Percentiles rank a stretch among this genome's conserved stretches.
Evolutionary conservation across 2,797 vertebrate species (phyloP).

Genomic region (Ceryle rudis): DNA sequence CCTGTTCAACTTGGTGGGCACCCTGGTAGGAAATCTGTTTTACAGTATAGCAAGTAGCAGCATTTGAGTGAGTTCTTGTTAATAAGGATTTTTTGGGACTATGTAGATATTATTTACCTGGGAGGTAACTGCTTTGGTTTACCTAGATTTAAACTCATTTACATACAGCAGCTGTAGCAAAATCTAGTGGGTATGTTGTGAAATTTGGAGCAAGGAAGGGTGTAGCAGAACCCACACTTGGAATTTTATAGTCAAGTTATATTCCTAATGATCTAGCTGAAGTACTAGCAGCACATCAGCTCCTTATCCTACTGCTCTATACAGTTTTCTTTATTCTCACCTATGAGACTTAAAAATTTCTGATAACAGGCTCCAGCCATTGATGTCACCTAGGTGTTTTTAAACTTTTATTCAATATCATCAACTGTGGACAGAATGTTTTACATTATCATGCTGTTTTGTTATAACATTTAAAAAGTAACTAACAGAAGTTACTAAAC

Average conservation of each 20-base stretch:
- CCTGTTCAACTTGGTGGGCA: not conserved
- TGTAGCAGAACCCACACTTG: not conserved
- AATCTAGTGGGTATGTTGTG: not conserved
- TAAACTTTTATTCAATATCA: not conserved
- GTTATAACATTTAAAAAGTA: not conserved
- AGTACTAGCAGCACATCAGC: not conserved
- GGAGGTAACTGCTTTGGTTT: not conserved
- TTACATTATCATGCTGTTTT: not conserved
- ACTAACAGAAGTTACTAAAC: not conserved
- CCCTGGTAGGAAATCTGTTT: not conserved
- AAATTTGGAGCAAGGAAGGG: not conserved
- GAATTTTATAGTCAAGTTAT: not conserved
- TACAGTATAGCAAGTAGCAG: not conserved
- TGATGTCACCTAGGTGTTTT: not conserved
- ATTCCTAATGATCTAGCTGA: not conserved
- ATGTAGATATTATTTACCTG: not conserved
- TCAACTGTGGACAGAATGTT: not conserved
- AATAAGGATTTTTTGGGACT: fast-evolving
- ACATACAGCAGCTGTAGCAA: not conserved
- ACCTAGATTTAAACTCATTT: not conserved
- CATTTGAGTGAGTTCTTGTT: not conserved
- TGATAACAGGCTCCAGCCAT: not conserved
- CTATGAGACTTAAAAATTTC: not conserved
- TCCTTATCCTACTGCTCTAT: not conserved
- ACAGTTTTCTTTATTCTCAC: not conserved